Base-by-base conservation (phyloP, 2,888 invertebrate genomes). In the Platypus cylindrus region DNA sequence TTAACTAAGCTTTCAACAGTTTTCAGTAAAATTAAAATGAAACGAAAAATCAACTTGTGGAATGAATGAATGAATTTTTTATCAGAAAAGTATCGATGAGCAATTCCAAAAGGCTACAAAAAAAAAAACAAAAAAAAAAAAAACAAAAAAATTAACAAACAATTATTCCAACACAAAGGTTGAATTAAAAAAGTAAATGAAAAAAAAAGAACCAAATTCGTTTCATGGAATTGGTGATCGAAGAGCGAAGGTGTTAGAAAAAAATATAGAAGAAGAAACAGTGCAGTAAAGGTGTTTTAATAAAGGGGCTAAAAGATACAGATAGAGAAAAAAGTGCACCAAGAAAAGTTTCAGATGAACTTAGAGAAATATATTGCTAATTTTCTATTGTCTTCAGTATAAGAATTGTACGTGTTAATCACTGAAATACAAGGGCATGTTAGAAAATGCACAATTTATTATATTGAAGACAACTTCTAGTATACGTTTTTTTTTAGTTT, bases 171-270 rank as follows among this genome's bases (percentile, higher is more conserved):
- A n/a, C n/a, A n/a, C n/a, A n/a, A n/a, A n/a, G n/a, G n/a, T n/a
- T n/a, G n/a, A n/a, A n/a, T n/a, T n/a, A n/a, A n/a, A n/a, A n/a
- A n/a, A n/a, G n/a, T n/a, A n/a, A n/a, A 27, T 38, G 29, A 30
- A 32, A 17, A 37, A 31, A 34, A 34, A 32, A 9, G 48, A 48
- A 51, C 51, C 53, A 49, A 49, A 47, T 51, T 53, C 51, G 53
- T 48, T 49, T 37, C 44, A 47, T 48, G 44, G 53, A 53, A 53
- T 52, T 51, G 53, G 53, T 53, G 40, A 33, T 29, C 31, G 23
- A 38, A 26, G 34, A 23, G 32, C 36, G 38, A 42, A 33, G 30
- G 40, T 38, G 41, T 40, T 24, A 13, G n/a, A n/a, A n/a, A 14
- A 27, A 27, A 13, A 27, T 24, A 24, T 24, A 12, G 24, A 30